Percentiles rank a stretch among this genome's conserved stretches.
phyloP scores from a whole-genome alignment of 2,797 vertebrate genomes.

The Eulemur rubriventer region DNA sequence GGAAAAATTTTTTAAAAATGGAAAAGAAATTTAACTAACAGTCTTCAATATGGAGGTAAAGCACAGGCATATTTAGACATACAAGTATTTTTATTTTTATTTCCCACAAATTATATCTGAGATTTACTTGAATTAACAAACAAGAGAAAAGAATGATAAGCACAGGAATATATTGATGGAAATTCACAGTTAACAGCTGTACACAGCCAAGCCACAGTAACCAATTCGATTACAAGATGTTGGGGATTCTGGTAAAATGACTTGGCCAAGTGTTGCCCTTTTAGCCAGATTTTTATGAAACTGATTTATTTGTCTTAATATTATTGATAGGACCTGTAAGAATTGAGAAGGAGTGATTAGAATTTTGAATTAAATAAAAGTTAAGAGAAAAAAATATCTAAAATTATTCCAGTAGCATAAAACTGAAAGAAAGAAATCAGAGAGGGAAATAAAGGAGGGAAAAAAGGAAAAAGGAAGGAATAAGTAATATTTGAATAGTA shows the following conservation, averaged over 20 bases:
- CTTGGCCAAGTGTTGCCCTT: rapidly evolving
- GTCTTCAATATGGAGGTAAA: neutral
- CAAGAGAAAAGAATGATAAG: neutral
- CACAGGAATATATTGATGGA: neutral
- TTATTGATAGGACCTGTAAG: neutral
- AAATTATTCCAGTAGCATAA: neutral
- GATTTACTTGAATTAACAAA: neutral
- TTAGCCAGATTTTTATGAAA: neutral
- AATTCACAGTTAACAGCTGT: neutral
- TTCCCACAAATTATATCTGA: neutral
- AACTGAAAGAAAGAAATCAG: neutral
- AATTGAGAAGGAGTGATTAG: neutral
- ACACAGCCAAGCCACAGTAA: neutral
- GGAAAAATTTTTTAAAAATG: too few species aligned
- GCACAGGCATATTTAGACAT: neutral
- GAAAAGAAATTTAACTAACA: neutral
- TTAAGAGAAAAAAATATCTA: neutral
- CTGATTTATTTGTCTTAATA: neutral
- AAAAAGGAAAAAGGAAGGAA: neutral
- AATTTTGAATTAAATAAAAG: neutral
- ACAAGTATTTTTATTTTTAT: neutral
- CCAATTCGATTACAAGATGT: neutral
- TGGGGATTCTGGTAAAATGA: neutral
- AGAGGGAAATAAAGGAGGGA: neutral
- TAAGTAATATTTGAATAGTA: neutral